phyloP scores from a whole-genome alignment of 2,113 vertebrate species.

The Tachysurus vachellii region DNA sequence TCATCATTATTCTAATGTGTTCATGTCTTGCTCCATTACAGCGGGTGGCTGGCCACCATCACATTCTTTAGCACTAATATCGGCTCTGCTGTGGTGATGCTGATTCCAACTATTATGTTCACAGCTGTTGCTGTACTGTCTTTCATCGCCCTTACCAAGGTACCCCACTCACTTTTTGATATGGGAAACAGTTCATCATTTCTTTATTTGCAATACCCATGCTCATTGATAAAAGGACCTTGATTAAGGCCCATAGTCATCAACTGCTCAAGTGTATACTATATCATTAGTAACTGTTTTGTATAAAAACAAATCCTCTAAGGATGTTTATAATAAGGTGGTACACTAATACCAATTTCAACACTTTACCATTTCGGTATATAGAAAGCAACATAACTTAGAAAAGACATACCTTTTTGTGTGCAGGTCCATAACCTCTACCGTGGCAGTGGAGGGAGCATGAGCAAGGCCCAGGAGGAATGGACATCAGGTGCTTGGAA shows the following conservation, averaged over 20 bases:
- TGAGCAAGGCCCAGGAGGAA: slow-evolving; percentile 98
- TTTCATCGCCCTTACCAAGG: slow-evolving; percentile 94
- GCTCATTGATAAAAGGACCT: neutral
- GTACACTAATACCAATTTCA: neutral
- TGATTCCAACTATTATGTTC: slow-evolving; percentile 96
- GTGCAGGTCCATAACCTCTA: slow-evolving; percentile 89
- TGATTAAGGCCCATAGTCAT: neutral
- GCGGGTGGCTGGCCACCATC: slow-evolving; percentile 96
- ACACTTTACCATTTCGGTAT: neutral
- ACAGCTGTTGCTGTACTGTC: slow-evolving; percentile 90
- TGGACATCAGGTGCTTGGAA: slow-evolving; percentile 97
- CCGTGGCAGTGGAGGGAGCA: slow-evolving; percentile 91
- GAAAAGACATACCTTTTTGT: neutral
- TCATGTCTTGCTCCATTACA: slow-evolving; percentile 59
- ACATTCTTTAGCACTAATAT: slow-evolving; percentile 93
- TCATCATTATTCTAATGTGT: neutral
- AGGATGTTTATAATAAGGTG: neutral
- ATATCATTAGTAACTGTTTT: neutral
- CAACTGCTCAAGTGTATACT: neutral
- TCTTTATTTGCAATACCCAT: neutral
- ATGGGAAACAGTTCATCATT: neutral
- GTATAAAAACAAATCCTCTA: neutral
- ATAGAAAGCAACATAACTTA: neutral
- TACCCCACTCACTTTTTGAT: slow-evolving; percentile 57
- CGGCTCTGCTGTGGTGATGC: slow-evolving; percentile 93